Evolutionary conservation across 2,888 invertebrate species (phyloP), one percentile per base, ranked within the genome.

Genomic region (Abscondita cerata): DNA sequence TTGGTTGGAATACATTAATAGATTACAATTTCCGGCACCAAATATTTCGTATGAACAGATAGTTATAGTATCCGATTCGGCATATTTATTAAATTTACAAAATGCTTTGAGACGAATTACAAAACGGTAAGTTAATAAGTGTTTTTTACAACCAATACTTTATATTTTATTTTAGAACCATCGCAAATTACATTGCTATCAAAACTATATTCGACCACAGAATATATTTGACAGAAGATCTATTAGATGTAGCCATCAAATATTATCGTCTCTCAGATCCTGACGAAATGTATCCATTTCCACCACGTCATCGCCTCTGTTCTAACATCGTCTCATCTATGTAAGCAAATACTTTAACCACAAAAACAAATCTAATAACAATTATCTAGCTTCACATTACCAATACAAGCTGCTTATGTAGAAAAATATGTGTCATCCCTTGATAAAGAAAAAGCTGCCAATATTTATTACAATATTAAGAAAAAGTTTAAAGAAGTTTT

Each of bases 121-220:
- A 9, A 76, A 75, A 68, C 72, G 78, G 80, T 79, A 68, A n/a
- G n/a, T n/a, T n/a, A n/a, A n/a, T n/a, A n/a, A n/a, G n/a, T 25
- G 6, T 25, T 25, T 25, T 25, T 4, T 25, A 6, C 25, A 4
- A 25, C 6, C 4, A 25, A 60, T 57, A 20, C 34, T 36, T 11
- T 13, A 18, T 44, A 11, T 18, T 44, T 18, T 8, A n/a, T 62
- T 52, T 64, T 61, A 80, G 79, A 53, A 68, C 74, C 46, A 54
- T 78, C 31, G 79, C 79, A 2, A 80, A 80, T 68, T 77, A 76
- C 58, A 75, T 80, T 62, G 70, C 69, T 6, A 78, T 78, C 77
- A 73, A 74, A 40, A 72, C 75, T n/a, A 54, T 80, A 1, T 73
- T 76, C 54, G 66, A 72, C 38, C 64, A 76, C 52, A 70, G 75